These are phyloP conservation scores for Emmelina monodactyla DNA, from an alignment of 2,888 invertebrate genomes.

Conservation along the genomic window DNA sequence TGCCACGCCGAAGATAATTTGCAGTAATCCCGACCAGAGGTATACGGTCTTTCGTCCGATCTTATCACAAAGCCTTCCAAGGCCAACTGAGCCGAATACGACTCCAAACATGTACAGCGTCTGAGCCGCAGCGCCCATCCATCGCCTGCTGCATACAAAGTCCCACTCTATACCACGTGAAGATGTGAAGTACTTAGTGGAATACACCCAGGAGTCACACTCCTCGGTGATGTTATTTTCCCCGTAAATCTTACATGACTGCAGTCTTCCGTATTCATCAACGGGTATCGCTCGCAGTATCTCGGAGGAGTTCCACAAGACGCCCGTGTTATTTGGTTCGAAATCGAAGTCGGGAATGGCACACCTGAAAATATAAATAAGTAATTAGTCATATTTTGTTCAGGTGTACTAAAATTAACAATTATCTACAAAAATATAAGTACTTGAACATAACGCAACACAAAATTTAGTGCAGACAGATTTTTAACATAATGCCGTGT, in stretches of 20 bases:
- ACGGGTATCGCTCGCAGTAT: conserved; percentile 66
- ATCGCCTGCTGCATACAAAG: conserved; percentile 79
- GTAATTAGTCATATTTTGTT: conserved; percentile 11
- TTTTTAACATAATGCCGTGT: too few relatives aligned
- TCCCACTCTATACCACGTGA: conserved; percentile 85
- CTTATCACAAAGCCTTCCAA: conserved; percentile 82
- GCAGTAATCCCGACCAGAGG: conserved; percentile 77
- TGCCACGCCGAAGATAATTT: conserved; percentile 72
- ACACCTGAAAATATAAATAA: conserved; percentile 57
- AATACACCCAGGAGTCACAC: conserved; percentile 73
- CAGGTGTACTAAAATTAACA: too few relatives aligned
- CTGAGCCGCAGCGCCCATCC: conserved; percentile 85
- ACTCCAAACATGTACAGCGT: conserved; percentile 85
- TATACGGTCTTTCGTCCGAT: conserved; percentile 82
- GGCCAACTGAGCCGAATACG: conserved; percentile 77
- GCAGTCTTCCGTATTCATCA: conserved; percentile 63
- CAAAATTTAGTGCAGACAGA: too few relatives aligned
- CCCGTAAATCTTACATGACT: conserved; percentile 69
- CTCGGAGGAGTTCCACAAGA: conserved; percentile 62
- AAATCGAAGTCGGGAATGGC: conserved; percentile 64
- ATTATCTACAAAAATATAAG: too few relatives aligned
- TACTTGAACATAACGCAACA: too few relatives aligned
- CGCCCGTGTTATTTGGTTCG: conserved; percentile 39
- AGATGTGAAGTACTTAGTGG: conserved; percentile 74
- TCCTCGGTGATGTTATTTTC: conserved; percentile 35